phyloP scores from a whole-genome alignment of 2,888 invertebrate species.

The Oconnorella tubifera region DNA sequence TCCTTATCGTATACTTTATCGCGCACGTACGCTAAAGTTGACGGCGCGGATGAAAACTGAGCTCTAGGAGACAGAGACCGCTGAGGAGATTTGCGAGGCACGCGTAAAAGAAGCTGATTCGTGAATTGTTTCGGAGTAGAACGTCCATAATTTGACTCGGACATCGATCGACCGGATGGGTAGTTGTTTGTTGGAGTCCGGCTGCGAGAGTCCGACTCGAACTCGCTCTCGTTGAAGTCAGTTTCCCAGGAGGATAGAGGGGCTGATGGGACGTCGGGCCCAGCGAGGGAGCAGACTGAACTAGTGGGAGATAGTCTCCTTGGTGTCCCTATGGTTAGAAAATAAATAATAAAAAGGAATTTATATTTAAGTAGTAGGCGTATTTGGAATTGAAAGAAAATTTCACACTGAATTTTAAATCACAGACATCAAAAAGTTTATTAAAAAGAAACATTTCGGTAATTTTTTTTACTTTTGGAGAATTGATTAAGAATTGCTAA shows the following conservation, averaged over 20 bases:
- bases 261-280: conserved; percentile 38
- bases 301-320: conserved; percentile 36
- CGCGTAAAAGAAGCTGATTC: background rate
- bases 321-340: conserved; percentile 33
- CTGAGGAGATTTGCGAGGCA: background rate
- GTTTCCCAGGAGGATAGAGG: conserved; percentile 33
- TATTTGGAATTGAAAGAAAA: no score
- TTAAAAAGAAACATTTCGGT: no score
- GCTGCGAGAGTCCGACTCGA: conserved; percentile 12
- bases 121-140: background rate
- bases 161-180: background rate
- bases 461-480: no score
- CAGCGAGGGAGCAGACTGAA: conserved; percentile 33
- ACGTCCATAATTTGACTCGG: background rate
- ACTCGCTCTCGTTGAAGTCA: conserved; percentile 25
- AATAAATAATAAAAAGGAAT: no score
- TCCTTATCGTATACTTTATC: no score
- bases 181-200: background rate
- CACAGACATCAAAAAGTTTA: no score
- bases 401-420: no score
- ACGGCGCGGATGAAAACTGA: no score
- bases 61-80: background rate
- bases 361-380: no score
- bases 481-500: no score
- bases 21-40: no score